Conservation (phyloP, 2,113 vertebrate species). For the Chaetodon auriga region DNA sequence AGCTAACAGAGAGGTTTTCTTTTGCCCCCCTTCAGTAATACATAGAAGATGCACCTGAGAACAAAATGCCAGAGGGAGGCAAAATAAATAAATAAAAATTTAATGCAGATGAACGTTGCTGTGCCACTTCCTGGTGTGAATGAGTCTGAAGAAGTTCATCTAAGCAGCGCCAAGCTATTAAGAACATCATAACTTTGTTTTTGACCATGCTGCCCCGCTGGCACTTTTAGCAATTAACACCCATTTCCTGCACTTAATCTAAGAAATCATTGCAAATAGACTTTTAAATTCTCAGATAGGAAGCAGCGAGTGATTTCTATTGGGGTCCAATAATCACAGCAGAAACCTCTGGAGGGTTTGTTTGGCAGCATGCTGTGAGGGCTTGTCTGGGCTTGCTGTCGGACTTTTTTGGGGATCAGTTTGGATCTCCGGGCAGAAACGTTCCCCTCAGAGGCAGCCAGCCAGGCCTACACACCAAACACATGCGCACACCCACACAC, state of each 20-base stretch:
- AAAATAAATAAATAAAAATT: background rate
- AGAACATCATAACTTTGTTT: slow-evolving; percentile 17
- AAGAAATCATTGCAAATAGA: slow-evolving; percentile 31
- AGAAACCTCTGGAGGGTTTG: slow-evolving; percentile 51
- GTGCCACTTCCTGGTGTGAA: background rate
- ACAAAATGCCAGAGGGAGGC: background rate
- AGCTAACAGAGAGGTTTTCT: background rate
- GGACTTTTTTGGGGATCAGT: slow-evolving; percentile 57
- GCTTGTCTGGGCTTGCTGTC: slow-evolving; percentile 60
- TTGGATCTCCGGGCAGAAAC: slow-evolving; percentile 50
- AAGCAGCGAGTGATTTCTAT: slow-evolving; percentile 29
- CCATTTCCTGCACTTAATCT: slow-evolving; percentile 34
- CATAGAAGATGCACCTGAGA: background rate
- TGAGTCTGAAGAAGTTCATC: background rate
- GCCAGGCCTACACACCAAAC: background rate
- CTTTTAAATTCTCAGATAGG: slow-evolving; percentile 36
- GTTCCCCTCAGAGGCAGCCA: slow-evolving; percentile 40
- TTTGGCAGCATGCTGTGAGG: slow-evolving; percentile 36
- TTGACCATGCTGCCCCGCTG: slow-evolving; percentile 19
- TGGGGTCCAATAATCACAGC: slow-evolving; percentile 47
- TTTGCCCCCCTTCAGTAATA: background rate
- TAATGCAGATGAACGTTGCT: background rate
- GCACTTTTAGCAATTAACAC: slow-evolving; percentile 66
- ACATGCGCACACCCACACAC: slow-evolving; percentile 20
- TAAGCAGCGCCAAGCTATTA: slow-evolving; percentile 9